phyloP scores from a whole-genome alignment of 1,140 invertebrate genomes.

The Temnothorax longispinosus region DNA sequence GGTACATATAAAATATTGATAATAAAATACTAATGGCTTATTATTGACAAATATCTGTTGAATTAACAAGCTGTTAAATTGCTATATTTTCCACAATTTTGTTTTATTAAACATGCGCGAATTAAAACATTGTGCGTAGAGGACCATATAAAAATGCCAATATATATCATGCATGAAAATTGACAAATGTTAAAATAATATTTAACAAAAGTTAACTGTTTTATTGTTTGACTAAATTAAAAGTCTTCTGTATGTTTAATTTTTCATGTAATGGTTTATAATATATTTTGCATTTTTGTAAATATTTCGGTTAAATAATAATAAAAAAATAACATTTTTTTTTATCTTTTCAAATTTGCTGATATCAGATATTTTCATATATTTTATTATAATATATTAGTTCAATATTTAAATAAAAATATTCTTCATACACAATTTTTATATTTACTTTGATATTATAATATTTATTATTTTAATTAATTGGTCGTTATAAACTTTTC shows the following conservation, averaged over 20 bases:
- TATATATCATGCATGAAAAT: background rate
- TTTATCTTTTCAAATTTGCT: background rate
- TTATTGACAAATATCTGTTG: slow-evolving; percentile 4
- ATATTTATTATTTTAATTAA: background rate
- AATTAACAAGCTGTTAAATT: slow-evolving; percentile 24
- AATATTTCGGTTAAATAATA: background rate
- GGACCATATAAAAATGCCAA: background rate
- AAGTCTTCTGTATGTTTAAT: background rate
- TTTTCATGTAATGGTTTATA: background rate
- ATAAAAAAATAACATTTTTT: background rate
- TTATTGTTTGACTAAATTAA: background rate
- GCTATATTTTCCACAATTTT: background rate
- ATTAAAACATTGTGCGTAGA: background rate
- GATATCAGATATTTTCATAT: background rate
- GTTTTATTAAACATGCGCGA: slow-evolving; percentile 7
- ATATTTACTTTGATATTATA: background rate
- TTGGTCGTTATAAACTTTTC: background rate
- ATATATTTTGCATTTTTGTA: background rate
- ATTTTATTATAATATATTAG: background rate
- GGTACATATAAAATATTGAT: background rate
- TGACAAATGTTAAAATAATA: background rate
- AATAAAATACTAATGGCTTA: background rate
- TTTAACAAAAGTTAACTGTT: background rate
- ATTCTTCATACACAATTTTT: background rate
- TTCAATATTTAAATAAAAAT: background rate